These are phyloP conservation scores for Toxostoma redivivum DNA, from an alignment of 2,113 vertebrate species.

Conservation along the genomic window DNA sequence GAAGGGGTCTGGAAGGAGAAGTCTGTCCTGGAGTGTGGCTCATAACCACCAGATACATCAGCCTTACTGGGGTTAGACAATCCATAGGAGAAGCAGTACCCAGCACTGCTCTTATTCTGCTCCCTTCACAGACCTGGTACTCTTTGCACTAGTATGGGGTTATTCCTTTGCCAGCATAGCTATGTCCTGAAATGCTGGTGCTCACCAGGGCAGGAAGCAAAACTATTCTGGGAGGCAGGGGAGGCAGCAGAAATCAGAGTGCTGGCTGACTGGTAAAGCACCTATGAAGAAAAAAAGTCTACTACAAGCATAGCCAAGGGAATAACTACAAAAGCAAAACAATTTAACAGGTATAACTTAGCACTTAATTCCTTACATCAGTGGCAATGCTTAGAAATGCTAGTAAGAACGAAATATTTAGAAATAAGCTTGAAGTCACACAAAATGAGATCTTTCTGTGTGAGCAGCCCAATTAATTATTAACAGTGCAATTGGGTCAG, in stretches of 20 bases:
- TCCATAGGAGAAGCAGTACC: fast-evolving
- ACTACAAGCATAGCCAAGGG: not conserved
- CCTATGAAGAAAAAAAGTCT: not conserved
- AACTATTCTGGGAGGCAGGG: not conserved
- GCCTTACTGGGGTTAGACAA: not conserved
- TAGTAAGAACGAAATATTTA: not conserved
- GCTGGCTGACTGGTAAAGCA: not conserved
- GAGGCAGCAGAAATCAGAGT: not conserved
- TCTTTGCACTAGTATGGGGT: fast-evolving
- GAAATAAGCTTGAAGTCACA: not conserved
- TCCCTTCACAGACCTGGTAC: not conserved
- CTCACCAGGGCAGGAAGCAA: not conserved
- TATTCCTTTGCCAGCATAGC: not conserved
- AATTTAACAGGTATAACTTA: not conserved
- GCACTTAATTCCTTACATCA: not conserved
- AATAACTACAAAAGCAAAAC: not conserved
- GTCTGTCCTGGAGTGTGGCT: not conserved
- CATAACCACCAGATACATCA: not conserved
- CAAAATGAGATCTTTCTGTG: not conserved
- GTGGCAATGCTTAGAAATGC: not conserved
- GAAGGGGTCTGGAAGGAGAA: not conserved
- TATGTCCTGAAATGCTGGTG: not conserved
- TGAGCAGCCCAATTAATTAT: not conserved
- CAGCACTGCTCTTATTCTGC: not conserved
- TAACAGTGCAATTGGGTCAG: not conserved